Evolutionary conservation across 2,888 invertebrate genomes (phyloP).

Genomic region (Apamea monoglypha): DNA sequence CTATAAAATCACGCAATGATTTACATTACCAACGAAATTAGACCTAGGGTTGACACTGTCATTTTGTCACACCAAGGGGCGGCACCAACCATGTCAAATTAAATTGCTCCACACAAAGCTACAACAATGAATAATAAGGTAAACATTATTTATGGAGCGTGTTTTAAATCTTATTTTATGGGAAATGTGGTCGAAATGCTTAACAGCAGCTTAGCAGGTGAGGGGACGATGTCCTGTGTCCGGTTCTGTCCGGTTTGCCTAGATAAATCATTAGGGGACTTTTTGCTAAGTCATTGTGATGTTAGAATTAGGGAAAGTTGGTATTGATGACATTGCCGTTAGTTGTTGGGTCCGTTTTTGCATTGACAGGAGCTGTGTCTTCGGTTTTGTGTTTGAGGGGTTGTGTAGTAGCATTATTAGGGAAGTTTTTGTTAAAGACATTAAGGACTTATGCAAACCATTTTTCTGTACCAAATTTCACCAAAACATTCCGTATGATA

Average conservation of each 20-base stretch:
- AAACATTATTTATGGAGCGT: conserved; percentile 80
- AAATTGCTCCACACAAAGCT: conserved; percentile 77
- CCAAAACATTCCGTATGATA: no score
- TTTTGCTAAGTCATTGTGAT: conserved; percentile 68
- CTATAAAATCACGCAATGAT: conserved; percentile 59
- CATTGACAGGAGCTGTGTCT: conserved; percentile 6
- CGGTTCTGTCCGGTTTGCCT: conserved; percentile 70
- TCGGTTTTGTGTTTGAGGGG: background rate
- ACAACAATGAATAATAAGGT: conserved; percentile 78
- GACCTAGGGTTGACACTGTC: conserved; percentile 54
- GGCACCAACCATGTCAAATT: conserved; percentile 81
- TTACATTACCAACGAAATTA: conserved; percentile 61
- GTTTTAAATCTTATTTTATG: conserved; percentile 89
- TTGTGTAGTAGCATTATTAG: background rate
- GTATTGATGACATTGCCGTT: conserved; percentile 41
- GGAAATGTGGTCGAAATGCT: conserved; percentile 87
- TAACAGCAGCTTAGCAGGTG: conserved; percentile 85
- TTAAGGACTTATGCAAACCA: no score
- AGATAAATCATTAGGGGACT: conserved; percentile 67
- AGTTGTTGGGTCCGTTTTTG: conserved; percentile 29
- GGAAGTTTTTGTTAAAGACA: background rate
- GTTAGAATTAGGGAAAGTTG: conserved; percentile 48
- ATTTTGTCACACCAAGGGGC: conserved; percentile 67
- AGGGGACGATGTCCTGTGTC: conserved; percentile 65
- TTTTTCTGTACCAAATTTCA: background rate